These are phyloP conservation scores for Drosophila picticornis DNA, from an alignment of 2,888 invertebrate species.

Conservation along the genomic window DNA sequence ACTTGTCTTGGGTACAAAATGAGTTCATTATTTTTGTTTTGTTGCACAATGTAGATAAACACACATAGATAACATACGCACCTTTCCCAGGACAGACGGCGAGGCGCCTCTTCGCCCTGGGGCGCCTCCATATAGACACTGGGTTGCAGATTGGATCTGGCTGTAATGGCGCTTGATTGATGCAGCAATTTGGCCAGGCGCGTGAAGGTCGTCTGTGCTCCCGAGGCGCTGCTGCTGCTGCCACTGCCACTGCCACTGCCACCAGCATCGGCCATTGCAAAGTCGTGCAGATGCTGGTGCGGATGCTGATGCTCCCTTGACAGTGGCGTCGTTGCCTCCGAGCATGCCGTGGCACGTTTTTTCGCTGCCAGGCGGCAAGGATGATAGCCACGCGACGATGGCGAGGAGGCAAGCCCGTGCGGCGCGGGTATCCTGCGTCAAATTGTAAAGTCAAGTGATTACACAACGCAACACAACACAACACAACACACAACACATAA, in stretches of 20 bases:
- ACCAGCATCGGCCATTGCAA: slow-evolving; percentile 50
- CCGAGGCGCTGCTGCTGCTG: slow-evolving; percentile 27
- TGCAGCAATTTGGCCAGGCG: slow-evolving; percentile 82
- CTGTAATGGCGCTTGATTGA: slow-evolving; percentile 76
- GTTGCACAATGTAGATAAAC: slow-evolving; percentile 1
- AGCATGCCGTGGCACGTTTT: slow-evolving; percentile 75
- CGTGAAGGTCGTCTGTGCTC: slow-evolving; percentile 71
- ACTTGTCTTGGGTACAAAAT: neutral
- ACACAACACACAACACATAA: slow-evolving; percentile 26
- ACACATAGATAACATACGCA: slow-evolving; percentile 76
- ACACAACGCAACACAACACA: slow-evolving; percentile 46
- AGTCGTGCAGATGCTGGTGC: slow-evolving; percentile 50
- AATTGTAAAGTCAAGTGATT: slow-evolving; percentile 60
- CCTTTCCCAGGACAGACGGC: slow-evolving; percentile 87
- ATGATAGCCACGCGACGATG: slow-evolving; percentile 86
- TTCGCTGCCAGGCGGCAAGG: slow-evolving; percentile 84
- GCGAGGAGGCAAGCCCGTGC: slow-evolving; percentile 86
- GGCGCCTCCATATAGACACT: slow-evolving; percentile 68
- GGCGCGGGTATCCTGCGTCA: slow-evolving; percentile 86
- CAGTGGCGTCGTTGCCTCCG: slow-evolving; percentile 65
- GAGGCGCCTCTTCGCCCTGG: slow-evolving; percentile 85
- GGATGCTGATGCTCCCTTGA: slow-evolving; percentile 52
- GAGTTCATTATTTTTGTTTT: neutral
- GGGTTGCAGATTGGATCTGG: slow-evolving; percentile 68
- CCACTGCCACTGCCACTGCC: slow-evolving; percentile 6